phyloP scores from a whole-genome alignment of 2,113 vertebrate genomes.

The Dipodomys ordii region DNA sequence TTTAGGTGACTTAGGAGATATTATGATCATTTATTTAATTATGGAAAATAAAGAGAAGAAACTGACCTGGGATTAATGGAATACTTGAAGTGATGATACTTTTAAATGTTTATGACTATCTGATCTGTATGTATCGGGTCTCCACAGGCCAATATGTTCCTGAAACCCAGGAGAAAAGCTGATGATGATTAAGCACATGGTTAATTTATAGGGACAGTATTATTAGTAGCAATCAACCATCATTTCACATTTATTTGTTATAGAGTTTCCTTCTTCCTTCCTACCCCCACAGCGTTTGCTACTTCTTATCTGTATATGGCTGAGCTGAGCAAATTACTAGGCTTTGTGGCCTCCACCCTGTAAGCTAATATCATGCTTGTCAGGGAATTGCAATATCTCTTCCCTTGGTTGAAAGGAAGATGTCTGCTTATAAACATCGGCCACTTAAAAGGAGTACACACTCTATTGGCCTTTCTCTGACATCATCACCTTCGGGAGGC shows the following conservation, averaged over 20 bases:
- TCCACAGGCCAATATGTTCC: neutral
- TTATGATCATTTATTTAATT: neutral
- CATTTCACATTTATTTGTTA: conserved; percentile 19
- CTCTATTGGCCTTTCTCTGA: neutral
- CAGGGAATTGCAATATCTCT: neutral
- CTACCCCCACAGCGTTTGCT: neutral
- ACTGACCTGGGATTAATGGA: neutral
- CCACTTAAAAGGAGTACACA: neutral
- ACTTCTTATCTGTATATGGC: neutral
- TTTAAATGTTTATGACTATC: conserved; percentile 12
- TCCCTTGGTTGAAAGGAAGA: neutral
- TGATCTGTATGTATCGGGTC: neutral
- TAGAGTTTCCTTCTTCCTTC: neutral
- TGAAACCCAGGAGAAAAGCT: neutral
- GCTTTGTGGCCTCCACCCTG: neutral
- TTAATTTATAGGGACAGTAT: neutral
- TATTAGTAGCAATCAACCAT: neutral
- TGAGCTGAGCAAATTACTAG: neutral
- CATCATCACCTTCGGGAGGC: neutral
- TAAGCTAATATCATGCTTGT: neutral
- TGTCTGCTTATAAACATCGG: neutral
- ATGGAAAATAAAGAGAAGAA: conserved; percentile 35
- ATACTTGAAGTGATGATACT: neutral
- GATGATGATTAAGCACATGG: neutral
- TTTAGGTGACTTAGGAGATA: neutral